These are phyloP conservation scores for Drosophila willistoni DNA, from an alignment of 1,140 invertebrate genomes.

Conservation along the genomic window DNA sequence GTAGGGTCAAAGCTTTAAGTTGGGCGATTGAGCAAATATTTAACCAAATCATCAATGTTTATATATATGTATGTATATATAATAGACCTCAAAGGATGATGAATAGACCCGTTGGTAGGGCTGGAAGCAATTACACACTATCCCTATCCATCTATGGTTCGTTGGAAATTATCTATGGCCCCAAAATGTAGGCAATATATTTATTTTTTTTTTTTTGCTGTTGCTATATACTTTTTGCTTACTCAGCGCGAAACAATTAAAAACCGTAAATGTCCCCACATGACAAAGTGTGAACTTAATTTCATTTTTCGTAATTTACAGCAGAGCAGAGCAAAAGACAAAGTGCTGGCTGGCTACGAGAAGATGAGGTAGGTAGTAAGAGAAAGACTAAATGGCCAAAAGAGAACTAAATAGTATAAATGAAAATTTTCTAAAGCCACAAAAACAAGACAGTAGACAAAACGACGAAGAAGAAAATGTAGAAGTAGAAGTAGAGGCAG, in stretches of 20 bases:
- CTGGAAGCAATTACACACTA: no score
- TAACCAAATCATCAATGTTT: constrained; percentile 77
- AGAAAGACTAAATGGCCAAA: constrained; percentile 42
- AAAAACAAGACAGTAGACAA: constrained; percentile 53
- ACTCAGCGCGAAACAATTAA: constrained; percentile 71
- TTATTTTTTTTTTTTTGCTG: constrained; percentile 25
- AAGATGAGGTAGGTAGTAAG: neutral
- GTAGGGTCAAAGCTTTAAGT: no score
- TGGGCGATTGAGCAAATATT: constrained; percentile 46
- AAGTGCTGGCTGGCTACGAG: neutral
- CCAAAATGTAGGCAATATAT: constrained; percentile 56
- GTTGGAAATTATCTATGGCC: constrained; percentile 7
- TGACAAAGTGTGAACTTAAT: constrained; percentile 82
- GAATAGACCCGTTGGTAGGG: neutral
- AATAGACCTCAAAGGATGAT: neutral
- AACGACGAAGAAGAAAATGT: constrained; percentile 8
- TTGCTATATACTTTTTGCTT: neutral
- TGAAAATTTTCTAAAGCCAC: constrained; percentile 71
- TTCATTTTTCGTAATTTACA: constrained; percentile 81
- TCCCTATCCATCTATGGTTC: constrained; percentile 38
- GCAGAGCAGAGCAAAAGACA: neutral
- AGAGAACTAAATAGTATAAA: constrained; percentile 71
- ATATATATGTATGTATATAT: constrained; percentile 29
- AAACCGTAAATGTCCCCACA: constrained; percentile 80
- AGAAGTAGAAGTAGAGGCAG: neutral